Evolutionary conservation across 2,797 vertebrate genomes (phyloP), one percentile per base, ranked within the genome.

Genomic region (Cuculus canorus): DNA sequence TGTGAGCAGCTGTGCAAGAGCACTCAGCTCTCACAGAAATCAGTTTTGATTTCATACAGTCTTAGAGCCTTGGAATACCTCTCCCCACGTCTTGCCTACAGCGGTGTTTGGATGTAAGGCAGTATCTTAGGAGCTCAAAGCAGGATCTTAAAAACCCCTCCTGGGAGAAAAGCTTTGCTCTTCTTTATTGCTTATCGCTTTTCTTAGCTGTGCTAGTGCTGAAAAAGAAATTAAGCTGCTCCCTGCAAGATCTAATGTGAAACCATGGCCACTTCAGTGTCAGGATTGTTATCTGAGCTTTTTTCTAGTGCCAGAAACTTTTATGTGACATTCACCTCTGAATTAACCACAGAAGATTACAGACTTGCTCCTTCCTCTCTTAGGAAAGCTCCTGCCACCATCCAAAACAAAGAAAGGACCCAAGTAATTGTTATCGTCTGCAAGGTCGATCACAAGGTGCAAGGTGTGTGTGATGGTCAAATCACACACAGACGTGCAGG

Each of bases 141-240:
- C 33, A 85, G 69, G 33, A 95, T 61, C 78, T 78, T 92, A 48
- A 88, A 72, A 94, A 72, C 8, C 2, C 32, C 24, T 88, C 56
- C 68, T n/a, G 59, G 77, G 73, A 91, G 39, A 91, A 82, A 88
- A 91, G 77, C 85, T 90, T 91, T 92, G 66, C 85, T 90, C 85
- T 79, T 84, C 82, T 59, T 93, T 91, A 88, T 66, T 86, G 63
- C 48, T 91, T 68, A 82, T 86, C 82, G 86, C 77, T 92, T 86
- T 88, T 53, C 82, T 60, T 88, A 50, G 63, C 80, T 68, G 30
- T 66, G 68, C 35, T 64, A 82, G 77, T 0, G 7, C 50, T 0
- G 4, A 86, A 53, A 85, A 92, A 41, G 64, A 92, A 93, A 96
- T 85, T 65, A 92, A 95, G 57, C 86, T 5, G 47, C 86, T 94